These are phyloP conservation scores for Chloropsis cyanopogon DNA, from an alignment of 2,113 vertebrate species.

Conservation along the genomic window DNA sequence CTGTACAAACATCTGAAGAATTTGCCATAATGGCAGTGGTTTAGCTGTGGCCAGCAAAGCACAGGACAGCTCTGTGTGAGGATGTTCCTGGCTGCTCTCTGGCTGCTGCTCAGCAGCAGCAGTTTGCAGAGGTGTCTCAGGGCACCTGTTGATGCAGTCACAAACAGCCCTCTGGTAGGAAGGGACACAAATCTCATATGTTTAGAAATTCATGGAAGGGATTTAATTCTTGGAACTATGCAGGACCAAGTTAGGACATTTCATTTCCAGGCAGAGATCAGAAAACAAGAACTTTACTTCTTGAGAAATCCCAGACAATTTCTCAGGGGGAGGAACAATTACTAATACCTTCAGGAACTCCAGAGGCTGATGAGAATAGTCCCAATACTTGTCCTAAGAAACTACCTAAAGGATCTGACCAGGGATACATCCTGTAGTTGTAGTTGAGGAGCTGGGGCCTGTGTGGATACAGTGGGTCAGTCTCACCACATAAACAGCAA, in stretches of 20 bases:
- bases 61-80: background rate
- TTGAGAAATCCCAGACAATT: background rate
- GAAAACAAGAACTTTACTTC: background rate
- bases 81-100: background rate
- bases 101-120: background rate
- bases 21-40: background rate
- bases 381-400: background rate
- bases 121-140: background rate
- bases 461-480: background rate
- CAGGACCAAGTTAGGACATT: background rate
- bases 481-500: background rate
- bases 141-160: background rate
- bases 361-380: background rate
- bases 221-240: background rate
- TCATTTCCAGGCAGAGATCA: background rate
- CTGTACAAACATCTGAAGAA: constrained; percentile 42
- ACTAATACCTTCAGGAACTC: background rate
- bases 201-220: background rate
- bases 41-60: background rate
- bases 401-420: background rate
- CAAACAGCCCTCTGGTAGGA: background rate
- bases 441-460: background rate
- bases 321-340: background rate
- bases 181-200: background rate
- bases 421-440: background rate